Conservation (phyloP, 2,888 invertebrate species). For the Psococerastis gibbosa region DNA sequence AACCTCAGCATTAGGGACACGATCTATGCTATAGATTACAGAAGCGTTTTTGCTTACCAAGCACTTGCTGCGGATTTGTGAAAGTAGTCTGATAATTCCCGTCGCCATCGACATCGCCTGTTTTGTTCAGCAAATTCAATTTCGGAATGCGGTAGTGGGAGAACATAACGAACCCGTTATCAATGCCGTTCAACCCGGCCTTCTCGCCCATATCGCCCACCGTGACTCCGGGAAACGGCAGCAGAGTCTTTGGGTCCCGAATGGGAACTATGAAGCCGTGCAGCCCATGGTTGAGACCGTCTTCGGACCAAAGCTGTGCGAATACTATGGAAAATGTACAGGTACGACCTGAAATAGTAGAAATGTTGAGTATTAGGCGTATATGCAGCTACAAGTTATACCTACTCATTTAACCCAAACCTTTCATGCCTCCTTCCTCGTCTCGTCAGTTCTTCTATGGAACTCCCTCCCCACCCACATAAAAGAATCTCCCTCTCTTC, state of each 20-base stretch:
- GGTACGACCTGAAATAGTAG: conserved; percentile 39
- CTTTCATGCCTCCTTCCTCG: too few species aligned
- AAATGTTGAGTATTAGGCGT: too few species aligned
- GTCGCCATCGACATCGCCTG: conserved; percentile 66
- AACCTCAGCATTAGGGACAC: too few species aligned
- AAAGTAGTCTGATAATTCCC: conserved; percentile 66
- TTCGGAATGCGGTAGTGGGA: conserved; percentile 63
- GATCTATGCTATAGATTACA: too few species aligned
- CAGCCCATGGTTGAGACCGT: conserved; percentile 61
- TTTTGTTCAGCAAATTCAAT: conserved; percentile 60
- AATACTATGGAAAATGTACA: conserved; percentile 75
- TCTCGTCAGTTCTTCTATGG: too few species aligned
- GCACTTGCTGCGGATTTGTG: conserved; percentile 64
- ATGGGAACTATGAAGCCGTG: conserved; percentile 81
- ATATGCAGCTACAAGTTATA: too few species aligned
- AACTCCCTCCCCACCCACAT: too few species aligned
- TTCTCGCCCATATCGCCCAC: conserved; percentile 90
- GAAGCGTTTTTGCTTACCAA: too few species aligned
- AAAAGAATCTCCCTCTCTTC: too few species aligned
- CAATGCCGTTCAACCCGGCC: conserved; percentile 75
- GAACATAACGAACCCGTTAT: conserved; percentile 74
- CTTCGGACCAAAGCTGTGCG: conserved; percentile 69
- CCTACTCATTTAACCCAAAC: too few species aligned
- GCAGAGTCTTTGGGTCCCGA: conserved; percentile 53
- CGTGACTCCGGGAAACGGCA: conserved; percentile 62